phyloP scores from a whole-genome alignment of 2,888 invertebrate species.

The Caradrina clavipalpis region DNA sequence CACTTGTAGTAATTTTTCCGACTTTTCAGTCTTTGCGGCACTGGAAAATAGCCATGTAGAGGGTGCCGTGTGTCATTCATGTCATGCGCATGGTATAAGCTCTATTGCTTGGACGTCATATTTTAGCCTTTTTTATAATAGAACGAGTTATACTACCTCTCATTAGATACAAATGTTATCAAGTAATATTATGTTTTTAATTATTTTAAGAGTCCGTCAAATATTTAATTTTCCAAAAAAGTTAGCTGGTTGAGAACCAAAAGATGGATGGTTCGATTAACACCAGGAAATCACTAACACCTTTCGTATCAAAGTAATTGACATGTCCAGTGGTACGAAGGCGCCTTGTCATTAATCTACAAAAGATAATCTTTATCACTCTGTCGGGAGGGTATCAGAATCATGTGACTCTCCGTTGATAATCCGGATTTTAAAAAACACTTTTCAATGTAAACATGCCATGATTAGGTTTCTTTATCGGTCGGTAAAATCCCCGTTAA shows the following conservation, averaged over 20 bases:
- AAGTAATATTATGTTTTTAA: too few relatives aligned
- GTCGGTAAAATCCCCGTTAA: background rate
- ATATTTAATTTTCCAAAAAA: too few relatives aligned
- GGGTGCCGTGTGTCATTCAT: too few relatives aligned
- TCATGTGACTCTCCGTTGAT: conserved; percentile 46
- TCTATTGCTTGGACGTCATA: too few relatives aligned
- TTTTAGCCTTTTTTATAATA: too few relatives aligned
- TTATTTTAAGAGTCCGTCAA: too few relatives aligned
- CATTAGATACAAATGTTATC: too few relatives aligned
- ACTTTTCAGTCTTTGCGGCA: too few relatives aligned
- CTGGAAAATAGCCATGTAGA: too few relatives aligned
- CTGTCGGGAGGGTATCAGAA: conserved; percentile 22
- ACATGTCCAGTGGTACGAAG: conserved; percentile 10
- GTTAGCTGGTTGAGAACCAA: background rate
- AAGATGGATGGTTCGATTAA: background rate
- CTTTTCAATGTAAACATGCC: background rate
- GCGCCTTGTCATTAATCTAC: conserved; percentile 17
- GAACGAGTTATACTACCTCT: too few relatives aligned
- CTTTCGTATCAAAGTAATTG: conserved; percentile 10
- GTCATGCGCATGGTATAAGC: too few relatives aligned
- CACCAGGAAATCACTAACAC: conserved; percentile 26
- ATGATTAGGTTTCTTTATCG: conserved; percentile 9
- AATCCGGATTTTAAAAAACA: conserved; percentile 25
- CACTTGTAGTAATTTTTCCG: too few relatives aligned
- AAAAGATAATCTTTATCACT: conserved; percentile 39